Evolutionary conservation across 2,113 vertebrate species (phyloP).

Genomic region (Psittacus erithacus): DNA sequence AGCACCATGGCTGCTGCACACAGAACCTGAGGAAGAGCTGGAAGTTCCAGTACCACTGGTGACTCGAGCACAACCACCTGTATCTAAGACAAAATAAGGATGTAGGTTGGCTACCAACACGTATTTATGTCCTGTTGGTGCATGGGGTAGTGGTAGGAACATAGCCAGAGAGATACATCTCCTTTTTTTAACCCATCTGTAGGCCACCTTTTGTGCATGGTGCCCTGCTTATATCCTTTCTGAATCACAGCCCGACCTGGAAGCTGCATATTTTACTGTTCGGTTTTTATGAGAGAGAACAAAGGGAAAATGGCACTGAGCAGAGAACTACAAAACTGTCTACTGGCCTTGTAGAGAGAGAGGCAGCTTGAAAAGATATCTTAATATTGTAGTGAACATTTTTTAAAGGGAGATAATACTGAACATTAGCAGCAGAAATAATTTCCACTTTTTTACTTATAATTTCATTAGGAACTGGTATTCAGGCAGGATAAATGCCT

Average conservation of each 20-base stretch:
- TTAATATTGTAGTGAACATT: neutral
- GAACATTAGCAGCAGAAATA: neutral
- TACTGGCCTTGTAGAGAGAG: neutral
- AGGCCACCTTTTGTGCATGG: neutral
- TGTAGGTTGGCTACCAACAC: neutral
- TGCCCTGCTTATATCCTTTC: neutral
- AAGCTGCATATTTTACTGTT: neutral
- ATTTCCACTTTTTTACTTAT: neutral
- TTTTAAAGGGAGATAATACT: neutral
- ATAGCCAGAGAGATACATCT: neutral
- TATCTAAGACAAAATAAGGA: neutral
- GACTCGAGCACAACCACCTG: neutral
- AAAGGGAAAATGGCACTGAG: neutral
- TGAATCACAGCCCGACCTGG: neutral
- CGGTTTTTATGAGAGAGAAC: neutral
- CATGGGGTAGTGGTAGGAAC: neutral
- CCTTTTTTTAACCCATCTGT: neutral
- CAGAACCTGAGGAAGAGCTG: neutral
- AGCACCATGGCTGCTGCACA: neutral
- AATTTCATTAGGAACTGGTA: constrained; percentile 14
- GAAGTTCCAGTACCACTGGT: neutral
- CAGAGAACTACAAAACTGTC: neutral
- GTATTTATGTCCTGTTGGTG: neutral
- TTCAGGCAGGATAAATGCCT: neutral
- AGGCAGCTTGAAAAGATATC: neutral